Base-by-base conservation (phyloP, 1,140 invertebrate genomes). In the Leptonema lineaticorne region DNA sequence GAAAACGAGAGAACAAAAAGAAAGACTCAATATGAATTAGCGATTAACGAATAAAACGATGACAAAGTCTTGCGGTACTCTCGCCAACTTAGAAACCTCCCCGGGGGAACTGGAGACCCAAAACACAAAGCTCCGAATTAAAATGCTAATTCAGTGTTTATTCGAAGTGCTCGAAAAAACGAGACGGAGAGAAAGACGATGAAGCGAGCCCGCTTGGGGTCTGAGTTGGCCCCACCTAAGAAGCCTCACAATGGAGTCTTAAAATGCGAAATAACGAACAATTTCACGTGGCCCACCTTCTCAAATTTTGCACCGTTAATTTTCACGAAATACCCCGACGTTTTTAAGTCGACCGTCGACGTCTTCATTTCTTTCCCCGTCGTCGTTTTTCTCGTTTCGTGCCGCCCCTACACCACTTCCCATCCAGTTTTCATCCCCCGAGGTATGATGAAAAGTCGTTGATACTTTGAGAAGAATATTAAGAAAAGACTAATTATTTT, bases 101-200 rank as follows among this genome's bases (percentile, higher is more conserved):
- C 28, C n/a, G n/a, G 20, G 28, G 63, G 24, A 16, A 65, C 14
- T 41, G 37, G 56, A 26, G n/a, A 4, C 48, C 37, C 11, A 3
- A 9, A 33, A 57, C 48, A 37, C 30, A 57, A 57, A 66, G 30
- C 59, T 24, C 29, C 37, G 63, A 66, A 66, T 66, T 66, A 66
- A 66, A 66, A 66, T 66, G 63, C 63, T 66, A 66, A 66, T 66
- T 66, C 53, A 20, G 63, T 66, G 63, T 66, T 66, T 66, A 66
- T 66, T 66, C 30, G 63, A 57, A 66, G 48, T 66, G 63, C n/a
- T 16, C 14, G 53, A 11, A 18, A 22, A 11, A 1, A 22, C 27
- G 24, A 2, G 22, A 16, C 24, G 7, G 27, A 14, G 28, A 22
- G 33, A 18, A 3, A 33, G 27, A 2, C 29, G 29, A 8, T 9